Base-by-base conservation (phyloP, 2,888 invertebrate species). In the Maniola hyperantus region DNA sequence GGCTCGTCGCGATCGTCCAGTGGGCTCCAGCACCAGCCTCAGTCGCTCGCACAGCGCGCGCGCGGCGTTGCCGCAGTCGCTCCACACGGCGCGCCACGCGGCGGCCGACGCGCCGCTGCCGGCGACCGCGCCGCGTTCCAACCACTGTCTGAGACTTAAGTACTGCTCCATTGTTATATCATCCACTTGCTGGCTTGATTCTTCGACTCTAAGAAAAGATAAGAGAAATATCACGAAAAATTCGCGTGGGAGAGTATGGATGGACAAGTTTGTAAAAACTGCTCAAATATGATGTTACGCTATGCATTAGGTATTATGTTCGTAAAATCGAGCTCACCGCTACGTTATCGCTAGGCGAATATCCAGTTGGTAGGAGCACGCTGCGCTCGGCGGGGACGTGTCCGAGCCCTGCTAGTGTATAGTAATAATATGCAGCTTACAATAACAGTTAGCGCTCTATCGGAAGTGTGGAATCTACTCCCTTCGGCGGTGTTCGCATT, bases 1-100 rank as follows among this genome's bases (percentile, higher is more conserved):
- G 18, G 92, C 97, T 42, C 98, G 92, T 71, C 98, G 94, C 0
- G 98, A 97, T 0, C 98, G 97, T 77, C 97, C 96, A 0, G 99
- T 98, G 0, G 99, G 99, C 83, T 99, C 99, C 48, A 99, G 88
- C 54, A 99, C 97, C 0, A 99, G 94, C 55, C 99, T 93, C 69
- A 99, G 92, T 76, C 99, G 96, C 84, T 99, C 99, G 74, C 98
- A 98, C 44, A 99, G 93, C 82, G 74, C 92, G 73, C 77, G 93
- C 44, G 90, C 87, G 0, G 83, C 81, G 26, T 71, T 73, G 0
- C 80, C 92, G 0, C 94, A 94, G 5, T 94, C 87, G 0, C 93
- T 87, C 80, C 94, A 94, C 68, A 95, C 89, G 61, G 91, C 84
- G 55, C 94, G 93, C 96, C 96, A 96, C 10, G 94, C 93, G 0